Base-by-base conservation (phyloP, 2,888 invertebrate species). In the Hecatera dysodea region DNA sequence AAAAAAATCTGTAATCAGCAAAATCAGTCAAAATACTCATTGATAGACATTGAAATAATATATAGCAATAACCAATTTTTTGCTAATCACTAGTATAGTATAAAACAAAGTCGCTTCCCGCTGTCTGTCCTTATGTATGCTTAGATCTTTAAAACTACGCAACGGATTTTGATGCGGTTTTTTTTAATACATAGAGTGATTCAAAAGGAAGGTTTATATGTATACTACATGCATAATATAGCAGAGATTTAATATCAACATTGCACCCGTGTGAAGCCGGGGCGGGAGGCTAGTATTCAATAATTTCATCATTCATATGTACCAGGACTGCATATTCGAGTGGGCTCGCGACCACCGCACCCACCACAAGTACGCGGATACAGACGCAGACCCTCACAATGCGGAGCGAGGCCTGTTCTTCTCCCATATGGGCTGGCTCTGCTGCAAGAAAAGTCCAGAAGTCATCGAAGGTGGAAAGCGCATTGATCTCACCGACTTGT, bases 401-500 rank as follows among this genome's bases (percentile, higher is more conserved):
- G 97, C 98, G 0, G 97, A 97, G 60, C 96, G 99, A 66, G 99
- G 99, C 1, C 98, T 99, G 92, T 99, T 99, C 96, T 99, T 98
- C 95, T 97, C 99, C 0, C 99, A 99, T 91, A 98, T 99, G 95
- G 99, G 99, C 61, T 99, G 99, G 99, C 95, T 99, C 66, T 96
- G 99, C 93, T 96, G 97, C 83, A 97, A 97, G 87, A 99, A 99
- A 91, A 98, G 99, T 90, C 98, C 97, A 0, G 98, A 98, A 86
- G 98, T 99, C 42, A 97, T 97, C 55, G 96, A 93, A 55, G 98
- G 98, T 85, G 99, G 99, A 52, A 97, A 97, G 82, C 96, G 97
- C 36, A 96, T 99, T 33, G 98, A 99, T 88, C 96, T 99, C 95
- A 97, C 96, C 50, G 99, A 99, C 90, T 95, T 99, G 56, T 97